phyloP scores from a whole-genome alignment of 2,888 invertebrate genomes.

The Cataglyphis albicans region DNA sequence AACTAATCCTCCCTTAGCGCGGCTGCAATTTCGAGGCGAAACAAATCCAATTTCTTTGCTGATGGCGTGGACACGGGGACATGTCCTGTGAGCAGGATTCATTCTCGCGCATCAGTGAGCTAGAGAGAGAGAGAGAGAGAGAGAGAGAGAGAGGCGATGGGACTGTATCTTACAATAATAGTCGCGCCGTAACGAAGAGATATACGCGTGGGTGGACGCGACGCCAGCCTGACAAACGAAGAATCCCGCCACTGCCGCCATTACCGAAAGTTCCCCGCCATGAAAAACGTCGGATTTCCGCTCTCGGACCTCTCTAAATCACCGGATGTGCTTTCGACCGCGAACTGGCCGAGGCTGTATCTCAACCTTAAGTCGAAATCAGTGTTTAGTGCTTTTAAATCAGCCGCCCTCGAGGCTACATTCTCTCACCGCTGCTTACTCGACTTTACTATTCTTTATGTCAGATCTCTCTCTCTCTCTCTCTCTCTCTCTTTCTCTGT shows the following conservation, averaged over 20 bases:
- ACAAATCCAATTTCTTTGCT: constrained; percentile 57
- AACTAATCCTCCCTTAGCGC: constrained; percentile 54
- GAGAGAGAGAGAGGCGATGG: neutral
- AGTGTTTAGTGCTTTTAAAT: constrained; percentile 83
- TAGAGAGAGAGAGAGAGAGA: neutral
- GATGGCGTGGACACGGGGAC: constrained; percentile 25
- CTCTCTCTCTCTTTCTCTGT: constrained; percentile 28
- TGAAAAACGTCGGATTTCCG: constrained; percentile 57
- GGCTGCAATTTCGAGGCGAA: constrained; percentile 45
- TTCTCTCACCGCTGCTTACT: constrained; percentile 36
- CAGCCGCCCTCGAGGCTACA: constrained; percentile 59
- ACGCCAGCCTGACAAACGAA: constrained; percentile 44
- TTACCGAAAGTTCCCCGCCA: constrained; percentile 57
- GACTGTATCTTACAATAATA: constrained; percentile 59
- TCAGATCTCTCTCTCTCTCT: constrained; percentile 43
- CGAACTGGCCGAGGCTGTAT: constrained; percentile 71
- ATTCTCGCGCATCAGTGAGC: constrained; percentile 10
- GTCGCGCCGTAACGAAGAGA: constrained; percentile 66
- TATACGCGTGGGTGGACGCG: constrained; percentile 51
- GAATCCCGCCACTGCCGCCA: constrained; percentile 41
- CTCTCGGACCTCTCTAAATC: constrained; percentile 60
- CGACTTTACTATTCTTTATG: constrained; percentile 62
- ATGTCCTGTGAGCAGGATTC: constrained; percentile 48
- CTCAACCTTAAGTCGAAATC: constrained; percentile 81
- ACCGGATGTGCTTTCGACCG: constrained; percentile 55